A percentile compares a stretch with the other conserved stretches of the same genome.
These are phyloP conservation scores for Gymnothorax javanicus DNA, from an alignment of 2,797 vertebrate genomes.

Conservation along the genomic window DNA sequence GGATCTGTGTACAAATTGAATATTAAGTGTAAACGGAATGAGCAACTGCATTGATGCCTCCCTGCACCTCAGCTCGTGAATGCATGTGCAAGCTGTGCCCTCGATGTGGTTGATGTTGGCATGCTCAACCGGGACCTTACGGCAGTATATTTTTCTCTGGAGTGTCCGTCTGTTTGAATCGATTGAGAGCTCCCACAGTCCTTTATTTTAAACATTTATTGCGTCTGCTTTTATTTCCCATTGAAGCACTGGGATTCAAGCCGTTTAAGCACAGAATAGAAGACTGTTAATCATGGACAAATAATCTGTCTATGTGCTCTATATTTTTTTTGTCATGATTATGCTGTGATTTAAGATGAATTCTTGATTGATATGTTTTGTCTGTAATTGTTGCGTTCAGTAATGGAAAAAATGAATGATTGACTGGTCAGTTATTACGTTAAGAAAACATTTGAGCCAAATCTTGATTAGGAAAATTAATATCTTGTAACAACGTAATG, in stretches of 20 bases:
- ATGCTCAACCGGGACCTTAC: too few species aligned
- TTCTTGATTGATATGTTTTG: background rate
- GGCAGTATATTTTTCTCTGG: background rate
- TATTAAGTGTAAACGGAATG: background rate
- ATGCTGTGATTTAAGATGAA: background rate
- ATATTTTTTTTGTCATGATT: background rate
- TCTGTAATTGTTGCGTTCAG: background rate
- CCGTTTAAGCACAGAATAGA: background rate
- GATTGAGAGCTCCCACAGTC: background rate
- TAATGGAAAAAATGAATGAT: background rate
- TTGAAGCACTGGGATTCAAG: background rate
- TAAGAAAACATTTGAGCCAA: background rate
- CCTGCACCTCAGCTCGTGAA: background rate
- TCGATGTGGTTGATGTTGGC: too few species aligned
- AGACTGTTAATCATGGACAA: background rate
- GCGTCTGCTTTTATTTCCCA: background rate
- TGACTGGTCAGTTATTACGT: background rate
- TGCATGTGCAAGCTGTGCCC: background rate
- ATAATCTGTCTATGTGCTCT: background rate
- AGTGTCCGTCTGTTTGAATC: background rate
- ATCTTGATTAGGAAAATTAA: too few species aligned
- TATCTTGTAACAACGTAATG: too few species aligned
- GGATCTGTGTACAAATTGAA: background rate
- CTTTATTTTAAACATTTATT: background rate
- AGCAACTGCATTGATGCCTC: background rate